A percentile compares a stretch with the other conserved stretches of the same genome.
Evolutionary conservation across 2,113 vertebrate species (phyloP).

Genomic region (Urocynchramus pylzowi): DNA sequence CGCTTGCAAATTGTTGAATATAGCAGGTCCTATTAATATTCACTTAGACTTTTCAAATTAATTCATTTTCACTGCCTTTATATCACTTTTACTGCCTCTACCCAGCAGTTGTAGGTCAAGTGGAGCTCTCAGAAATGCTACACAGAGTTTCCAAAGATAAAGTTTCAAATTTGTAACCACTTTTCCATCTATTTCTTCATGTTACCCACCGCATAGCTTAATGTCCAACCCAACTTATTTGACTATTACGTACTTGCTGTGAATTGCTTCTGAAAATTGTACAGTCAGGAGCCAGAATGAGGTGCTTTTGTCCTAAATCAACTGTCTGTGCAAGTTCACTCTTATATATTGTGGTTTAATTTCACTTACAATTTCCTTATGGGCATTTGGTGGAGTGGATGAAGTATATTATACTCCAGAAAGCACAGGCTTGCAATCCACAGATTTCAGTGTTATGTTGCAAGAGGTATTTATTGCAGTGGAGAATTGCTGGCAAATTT

Average conservation of each 20-base stretch:
- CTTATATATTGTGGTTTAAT: background rate
- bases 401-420: background rate
- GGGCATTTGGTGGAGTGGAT: conserved; percentile 23
- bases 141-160: background rate
- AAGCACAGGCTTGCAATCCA: background rate
- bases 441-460: conserved; percentile 24
- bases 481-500: background rate
- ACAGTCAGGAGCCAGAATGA: background rate
- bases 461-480: conserved; percentile 43
- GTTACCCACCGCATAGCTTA: background rate
- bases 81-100: background rate
- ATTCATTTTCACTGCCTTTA: conserved; percentile 18
- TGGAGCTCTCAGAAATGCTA: background rate
- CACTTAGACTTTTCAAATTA: conserved; percentile 18
- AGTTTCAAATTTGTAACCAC: background rate
- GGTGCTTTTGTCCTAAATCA: background rate
- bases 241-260: background rate
- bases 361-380: background rate
- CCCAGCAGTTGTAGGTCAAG: background rate
- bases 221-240: background rate
- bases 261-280: background rate
- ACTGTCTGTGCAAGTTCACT: background rate
- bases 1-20: background rate
- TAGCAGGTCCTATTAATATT: conserved; percentile 25
- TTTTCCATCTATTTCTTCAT: background rate